Evolutionary conservation across 2,888 invertebrate species (phyloP), one percentile per base, ranked within the genome.

Genomic region (Gymnocheta viridis): DNA sequence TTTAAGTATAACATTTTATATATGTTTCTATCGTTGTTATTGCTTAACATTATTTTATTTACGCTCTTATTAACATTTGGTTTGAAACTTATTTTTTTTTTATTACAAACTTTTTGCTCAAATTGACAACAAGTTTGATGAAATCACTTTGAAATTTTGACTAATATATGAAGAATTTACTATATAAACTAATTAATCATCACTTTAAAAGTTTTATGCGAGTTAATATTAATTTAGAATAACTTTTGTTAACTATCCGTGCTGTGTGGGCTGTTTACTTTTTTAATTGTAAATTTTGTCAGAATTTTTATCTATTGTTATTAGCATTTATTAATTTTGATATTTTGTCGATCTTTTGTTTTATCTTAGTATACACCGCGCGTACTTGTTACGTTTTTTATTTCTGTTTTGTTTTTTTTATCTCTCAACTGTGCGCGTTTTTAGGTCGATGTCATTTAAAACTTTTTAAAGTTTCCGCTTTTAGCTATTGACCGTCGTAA

Each of bases 1-100:
- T 74, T 78, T 64, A 77, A 51, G 58, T 70, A 74, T 62, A 82
- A 74, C 69, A 78, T 79, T 79, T 76, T 72, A 38, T 32, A 41
- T 35, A 79, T 79, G 7, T 49, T 66, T 77, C 82, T 58, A 70
- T 70, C 32, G 66, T 64, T 38, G 44, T 41, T 78, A 58, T 79
- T 79, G 72, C 70, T 44, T 38, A 67, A 82, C 66, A 77, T 76
- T 58, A 51, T 74, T 29, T 54, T 51, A 12, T 74, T 82, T 79
- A 82, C 81, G 82, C 76, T 81, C 82, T 83, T 81, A 44, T 79
- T 81, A 85, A 70, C 79, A 85, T 78, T 85, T 78, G 60, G 54
- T 73, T 56, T 69, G 24, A 51, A 67, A 56, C 27, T 76, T 17
- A 38, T 72, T 47, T 44, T 54, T 38, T 69, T 49, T 24, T 69